These are phyloP conservation scores for Luehdorfia chinensis DNA, from an alignment of 1,140 invertebrate genomes.

Conservation along the genomic window DNA sequence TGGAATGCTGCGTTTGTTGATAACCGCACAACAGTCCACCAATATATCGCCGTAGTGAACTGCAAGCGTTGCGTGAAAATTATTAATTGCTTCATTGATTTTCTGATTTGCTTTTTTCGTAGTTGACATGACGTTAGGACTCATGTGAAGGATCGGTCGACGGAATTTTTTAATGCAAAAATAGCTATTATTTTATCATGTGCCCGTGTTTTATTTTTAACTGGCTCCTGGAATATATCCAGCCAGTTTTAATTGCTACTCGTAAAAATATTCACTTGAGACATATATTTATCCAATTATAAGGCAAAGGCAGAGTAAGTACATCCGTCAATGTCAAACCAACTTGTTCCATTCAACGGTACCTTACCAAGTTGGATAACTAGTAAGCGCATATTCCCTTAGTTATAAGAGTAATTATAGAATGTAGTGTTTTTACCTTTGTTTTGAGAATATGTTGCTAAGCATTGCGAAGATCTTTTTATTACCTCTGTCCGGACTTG, in stretches of 20 bases:
- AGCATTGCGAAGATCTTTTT: not conserved
- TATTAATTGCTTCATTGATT: constrained; percentile 54
- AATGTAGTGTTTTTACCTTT: not conserved
- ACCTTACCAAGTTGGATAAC: constrained; percentile 9
- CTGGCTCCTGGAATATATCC: not conserved
- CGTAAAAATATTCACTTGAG: not conserved
- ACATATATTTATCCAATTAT: too few relatives aligned
- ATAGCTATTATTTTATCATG: not conserved
- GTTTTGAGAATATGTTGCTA: too few relatives aligned
- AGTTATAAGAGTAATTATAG: not conserved
- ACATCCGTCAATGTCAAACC: constrained; percentile 22
- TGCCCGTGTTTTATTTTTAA: not conserved
- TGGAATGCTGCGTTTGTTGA: not conserved
- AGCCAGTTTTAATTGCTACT: not conserved
- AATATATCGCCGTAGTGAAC: constrained; percentile 18
- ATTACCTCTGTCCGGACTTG: not conserved
- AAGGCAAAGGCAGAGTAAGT: constrained; percentile 14
- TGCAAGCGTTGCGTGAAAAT: constrained; percentile 31
- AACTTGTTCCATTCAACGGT: constrained; percentile 3
- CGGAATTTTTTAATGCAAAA: constrained; percentile 1
- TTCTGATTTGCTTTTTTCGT: constrained; percentile 20
- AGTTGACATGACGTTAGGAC: constrained; percentile 8
- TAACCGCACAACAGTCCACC: constrained; percentile 3
- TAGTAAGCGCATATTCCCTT: not conserved
- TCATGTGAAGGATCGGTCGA: constrained; percentile 4